Evolutionary conservation across 1,140 invertebrate genomes (phyloP).

Genomic region (Neodiprion virginianus): DNA sequence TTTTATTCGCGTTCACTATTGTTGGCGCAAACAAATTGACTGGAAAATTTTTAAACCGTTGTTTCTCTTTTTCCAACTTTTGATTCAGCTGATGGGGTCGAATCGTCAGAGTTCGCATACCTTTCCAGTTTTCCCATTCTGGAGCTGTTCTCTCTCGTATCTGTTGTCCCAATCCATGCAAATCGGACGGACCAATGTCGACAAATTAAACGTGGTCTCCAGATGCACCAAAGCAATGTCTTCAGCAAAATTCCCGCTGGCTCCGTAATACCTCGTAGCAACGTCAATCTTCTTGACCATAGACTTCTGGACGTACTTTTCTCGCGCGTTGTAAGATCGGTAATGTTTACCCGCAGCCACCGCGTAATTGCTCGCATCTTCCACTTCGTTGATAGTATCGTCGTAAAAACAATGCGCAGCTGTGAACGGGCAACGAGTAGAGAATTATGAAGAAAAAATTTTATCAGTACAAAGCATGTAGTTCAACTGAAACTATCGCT

Average conservation of each 20-base stretch:
- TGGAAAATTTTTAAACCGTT: background rate
- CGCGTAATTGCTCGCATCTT: conserved; percentile 38
- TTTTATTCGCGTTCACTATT: too few species aligned
- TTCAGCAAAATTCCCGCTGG: conserved; percentile 46
- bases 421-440: conserved; percentile 24
- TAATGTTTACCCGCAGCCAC: conserved; percentile 57
- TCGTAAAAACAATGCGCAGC: conserved; percentile 62
- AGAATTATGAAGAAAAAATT: background rate
- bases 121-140: conserved; percentile 31
- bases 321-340: conserved; percentile 39
- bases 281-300: conserved; percentile 37
- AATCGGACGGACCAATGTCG: conserved; percentile 49
- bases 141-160: conserved; percentile 52
- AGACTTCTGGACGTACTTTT: conserved; percentile 49
- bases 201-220: conserved; percentile 42
- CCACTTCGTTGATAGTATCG: conserved; percentile 33
- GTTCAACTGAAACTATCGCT: too few species aligned
- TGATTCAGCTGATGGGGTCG: too few species aligned
- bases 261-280: conserved; percentile 29
- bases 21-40: background rate
- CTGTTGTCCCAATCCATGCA: conserved; percentile 56
- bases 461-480: conserved; percentile 1
- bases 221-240: conserved; percentile 51
- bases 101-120: conserved; percentile 2
- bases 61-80: background rate